A percentile compares a stretch with the other conserved stretches of the same genome.
These are phyloP conservation scores for Lipotes vexillifer DNA, from an alignment of 2,113 vertebrate species.

Conservation along the genomic window DNA sequence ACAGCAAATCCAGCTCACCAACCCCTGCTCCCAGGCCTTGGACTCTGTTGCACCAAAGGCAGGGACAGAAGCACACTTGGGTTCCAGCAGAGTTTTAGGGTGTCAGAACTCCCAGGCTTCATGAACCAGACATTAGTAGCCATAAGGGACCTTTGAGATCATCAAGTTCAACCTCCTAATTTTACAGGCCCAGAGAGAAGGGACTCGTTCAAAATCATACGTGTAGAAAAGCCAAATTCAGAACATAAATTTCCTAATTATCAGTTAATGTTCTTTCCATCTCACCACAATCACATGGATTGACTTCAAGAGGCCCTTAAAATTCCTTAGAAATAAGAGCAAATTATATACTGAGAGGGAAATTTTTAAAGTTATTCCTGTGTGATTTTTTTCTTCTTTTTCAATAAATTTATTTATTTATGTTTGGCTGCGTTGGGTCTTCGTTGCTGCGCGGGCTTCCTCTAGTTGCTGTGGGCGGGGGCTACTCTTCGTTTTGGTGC, in stretches of 20 bases:
- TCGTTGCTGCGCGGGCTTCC: too few species aligned
- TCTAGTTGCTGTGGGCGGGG: too few species aligned
- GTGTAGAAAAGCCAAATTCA: neutral
- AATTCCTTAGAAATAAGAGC: neutral
- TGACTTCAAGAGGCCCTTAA: neutral
- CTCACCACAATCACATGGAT: neutral
- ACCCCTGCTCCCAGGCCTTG: neutral
- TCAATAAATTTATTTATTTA: too few species aligned
- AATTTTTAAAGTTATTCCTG: neutral
- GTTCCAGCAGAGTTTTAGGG: neutral
- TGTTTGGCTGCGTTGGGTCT: too few species aligned
- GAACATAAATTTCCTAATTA: conserved; percentile 20
- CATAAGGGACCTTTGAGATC: neutral
- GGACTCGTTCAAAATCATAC: neutral
- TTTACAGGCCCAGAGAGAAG: neutral
- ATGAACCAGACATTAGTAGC: neutral
- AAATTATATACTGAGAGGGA: neutral
- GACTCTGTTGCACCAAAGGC: neutral
- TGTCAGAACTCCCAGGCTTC: neutral
- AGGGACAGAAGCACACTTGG: fast-evolving
- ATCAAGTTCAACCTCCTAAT: neutral
- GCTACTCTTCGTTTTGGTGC: too few species aligned
- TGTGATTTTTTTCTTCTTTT: neutral
- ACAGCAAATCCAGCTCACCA: neutral
- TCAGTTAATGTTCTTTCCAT: conserved; percentile 19